Evolutionary conservation across 2,113 vertebrate genomes (phyloP).

Genomic region (Pelodiscus sinensis): DNA sequence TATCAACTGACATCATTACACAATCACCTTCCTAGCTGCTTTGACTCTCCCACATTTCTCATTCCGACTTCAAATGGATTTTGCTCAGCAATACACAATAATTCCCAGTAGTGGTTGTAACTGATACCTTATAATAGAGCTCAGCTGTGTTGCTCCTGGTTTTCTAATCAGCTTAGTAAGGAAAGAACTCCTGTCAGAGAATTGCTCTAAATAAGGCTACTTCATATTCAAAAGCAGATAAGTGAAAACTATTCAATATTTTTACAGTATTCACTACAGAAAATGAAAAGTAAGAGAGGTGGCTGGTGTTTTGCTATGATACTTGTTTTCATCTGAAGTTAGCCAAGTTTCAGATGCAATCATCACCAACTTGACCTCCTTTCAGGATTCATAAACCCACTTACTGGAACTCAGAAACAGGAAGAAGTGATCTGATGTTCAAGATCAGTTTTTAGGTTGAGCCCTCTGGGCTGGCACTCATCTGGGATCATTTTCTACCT

Average conservation of each 20-base stretch:
- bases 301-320: background rate
- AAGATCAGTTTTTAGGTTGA: background rate
- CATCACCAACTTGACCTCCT: background rate
- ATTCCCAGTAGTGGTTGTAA: slow-evolving; percentile 57
- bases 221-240: slow-evolving; percentile 27
- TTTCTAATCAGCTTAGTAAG: slow-evolving; percentile 59
- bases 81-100: slow-evolving; percentile 46
- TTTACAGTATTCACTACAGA: background rate
- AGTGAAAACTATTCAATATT: background rate
- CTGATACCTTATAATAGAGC: slow-evolving; percentile 37
- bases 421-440: too few species aligned
- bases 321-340: background rate
- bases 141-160: slow-evolving; percentile 44
- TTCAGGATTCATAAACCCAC: background rate
- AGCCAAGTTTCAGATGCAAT: background rate
- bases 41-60: slow-evolving; percentile 3
- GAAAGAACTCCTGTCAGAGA: slow-evolving; percentile 33
- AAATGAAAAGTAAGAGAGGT: background rate
- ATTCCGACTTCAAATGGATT: slow-evolving; percentile 56
- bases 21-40: slow-evolving; percentile 43
- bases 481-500: background rate
- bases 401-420: background rate
- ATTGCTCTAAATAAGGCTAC: background rate
- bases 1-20: slow-evolving; percentile 34
- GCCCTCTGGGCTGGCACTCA: background rate